Evolutionary conservation across 1,140 invertebrate species (phyloP), one percentile per base, ranked within the genome.

Genomic region (Drosophila kikkawai): DNA sequence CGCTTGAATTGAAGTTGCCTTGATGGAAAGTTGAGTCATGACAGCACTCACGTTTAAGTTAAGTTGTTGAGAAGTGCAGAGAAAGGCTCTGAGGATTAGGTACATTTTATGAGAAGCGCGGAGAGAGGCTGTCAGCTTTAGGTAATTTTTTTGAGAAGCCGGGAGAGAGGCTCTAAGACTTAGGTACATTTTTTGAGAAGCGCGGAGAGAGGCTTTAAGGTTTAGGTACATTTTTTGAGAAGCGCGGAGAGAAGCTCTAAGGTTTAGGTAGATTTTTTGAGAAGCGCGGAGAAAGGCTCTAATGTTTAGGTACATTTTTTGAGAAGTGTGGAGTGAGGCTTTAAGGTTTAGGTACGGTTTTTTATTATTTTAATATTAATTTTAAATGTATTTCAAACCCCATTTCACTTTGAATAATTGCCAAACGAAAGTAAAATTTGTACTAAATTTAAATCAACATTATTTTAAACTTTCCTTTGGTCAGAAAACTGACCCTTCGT

Each of bases 401-500:
- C 19, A 39, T 2, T 39, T 56, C 13, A 26, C 9, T 6, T 50
- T 51, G 32, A 61, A 11, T 29, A n/a, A 45, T 37, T 22, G n/a
- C 26, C 9, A 17, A 34, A 9, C 26, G 4, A 15, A 29, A 65
- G 17, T 0, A 15, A 37, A 69, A 11, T 17, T 19, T 36, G 36
- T 45, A 59, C 17, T 71, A 85, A 68, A 80, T 83, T 85, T 69
- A 71, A 47, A 81, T 80, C 45, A 77, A 42, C 77, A 65, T 84
- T 65, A 64, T 63, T 85, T 58, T 19, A 4, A 71, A 68, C 63
- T 77, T 83, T 51, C 32, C 48, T 37, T 32, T 41, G 29, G 57
- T 55, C 34, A n/a, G 32, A 7, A 47, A 59, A 45, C 63, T 73
- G 69, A 73, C 69, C 69, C 37, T 4, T 60, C 67, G 69, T 42